Conservation (phyloP, 2,113 vertebrate genomes). For the Xenus cinereus region DNA sequence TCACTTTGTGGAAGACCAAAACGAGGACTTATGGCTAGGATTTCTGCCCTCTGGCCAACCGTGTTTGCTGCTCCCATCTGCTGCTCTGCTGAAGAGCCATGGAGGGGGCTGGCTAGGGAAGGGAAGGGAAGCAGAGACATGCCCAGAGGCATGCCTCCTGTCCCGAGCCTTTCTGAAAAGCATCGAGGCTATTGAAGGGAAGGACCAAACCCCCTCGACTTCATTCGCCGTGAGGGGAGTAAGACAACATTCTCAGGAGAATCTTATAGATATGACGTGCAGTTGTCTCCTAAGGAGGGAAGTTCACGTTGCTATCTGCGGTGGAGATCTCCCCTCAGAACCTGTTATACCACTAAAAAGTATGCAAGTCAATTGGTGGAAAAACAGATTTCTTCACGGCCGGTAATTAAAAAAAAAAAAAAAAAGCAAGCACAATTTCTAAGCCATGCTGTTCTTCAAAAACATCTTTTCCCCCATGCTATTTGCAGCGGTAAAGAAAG, state of each 20-base stretch:
- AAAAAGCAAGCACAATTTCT: not conserved
- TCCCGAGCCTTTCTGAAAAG: not conserved
- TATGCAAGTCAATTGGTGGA: constrained; percentile 2
- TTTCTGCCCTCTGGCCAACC: not conserved
- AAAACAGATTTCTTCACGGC: constrained; percentile 24
- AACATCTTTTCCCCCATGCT: not conserved
- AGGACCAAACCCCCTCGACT: not conserved
- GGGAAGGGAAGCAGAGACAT: not conserved
- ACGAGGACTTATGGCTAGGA: not conserved
- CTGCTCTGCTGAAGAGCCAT: not conserved
- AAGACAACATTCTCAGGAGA: not conserved
- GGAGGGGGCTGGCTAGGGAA: not conserved
- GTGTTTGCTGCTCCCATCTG: not conserved
- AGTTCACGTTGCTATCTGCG: not conserved
- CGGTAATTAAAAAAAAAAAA: not conserved
- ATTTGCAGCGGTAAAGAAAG: not conserved
- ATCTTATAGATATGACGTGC: not conserved
- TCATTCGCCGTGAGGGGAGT: not conserved
- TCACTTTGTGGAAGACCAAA: not conserved
- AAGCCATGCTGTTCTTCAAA: not conserved
- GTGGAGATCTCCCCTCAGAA: not conserved
- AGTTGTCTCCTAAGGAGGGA: not conserved
- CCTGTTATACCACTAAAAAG: constrained; percentile 2
- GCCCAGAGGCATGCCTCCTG: not conserved
- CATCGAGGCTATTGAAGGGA: not conserved